Evolutionary conservation across 2,113 vertebrate species (phyloP).

Genomic region (Turnix velox): DNA sequence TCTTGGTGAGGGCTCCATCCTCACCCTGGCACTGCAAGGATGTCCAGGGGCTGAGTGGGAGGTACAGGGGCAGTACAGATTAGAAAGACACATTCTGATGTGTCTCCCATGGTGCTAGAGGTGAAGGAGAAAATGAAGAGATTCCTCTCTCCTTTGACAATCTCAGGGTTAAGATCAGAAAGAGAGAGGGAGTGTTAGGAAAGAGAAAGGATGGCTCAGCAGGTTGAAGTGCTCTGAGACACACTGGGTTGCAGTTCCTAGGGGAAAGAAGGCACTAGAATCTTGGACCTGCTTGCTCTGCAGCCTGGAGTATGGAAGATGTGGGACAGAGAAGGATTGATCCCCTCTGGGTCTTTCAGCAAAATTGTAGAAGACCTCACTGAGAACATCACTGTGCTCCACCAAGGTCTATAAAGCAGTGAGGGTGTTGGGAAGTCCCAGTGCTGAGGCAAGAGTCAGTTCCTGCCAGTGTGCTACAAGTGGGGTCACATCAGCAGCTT

Average conservation of each 20-base stretch:
- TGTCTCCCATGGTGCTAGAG: neutral
- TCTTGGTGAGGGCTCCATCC: neutral
- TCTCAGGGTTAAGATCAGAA: neutral
- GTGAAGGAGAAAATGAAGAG: neutral
- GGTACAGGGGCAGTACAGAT: rapidly evolving
- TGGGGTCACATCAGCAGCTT: neutral
- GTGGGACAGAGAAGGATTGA: neutral
- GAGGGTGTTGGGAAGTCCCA: neutral
- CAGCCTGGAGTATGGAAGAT: neutral
- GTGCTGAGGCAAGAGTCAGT: neutral
- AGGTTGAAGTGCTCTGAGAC: neutral
- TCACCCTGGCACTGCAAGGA: neutral
- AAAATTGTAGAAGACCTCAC: neutral
- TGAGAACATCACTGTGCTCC: neutral
- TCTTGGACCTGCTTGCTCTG: neutral
- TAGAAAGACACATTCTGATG: neutral
- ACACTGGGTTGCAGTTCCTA: neutral
- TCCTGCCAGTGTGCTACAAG: neutral
- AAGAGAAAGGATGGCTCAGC: neutral
- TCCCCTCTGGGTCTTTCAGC: neutral
- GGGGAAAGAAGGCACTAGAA: neutral
- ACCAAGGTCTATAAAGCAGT: neutral
- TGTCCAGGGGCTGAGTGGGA: neutral
- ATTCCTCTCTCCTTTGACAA: neutral
- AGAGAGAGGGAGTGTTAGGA: neutral